Percentiles rank a stretch among this genome's conserved stretches.
Evolutionary conservation across 1,140 invertebrate genomes (phyloP).

Genomic region (Ceratoteleas bidentatus): DNA sequence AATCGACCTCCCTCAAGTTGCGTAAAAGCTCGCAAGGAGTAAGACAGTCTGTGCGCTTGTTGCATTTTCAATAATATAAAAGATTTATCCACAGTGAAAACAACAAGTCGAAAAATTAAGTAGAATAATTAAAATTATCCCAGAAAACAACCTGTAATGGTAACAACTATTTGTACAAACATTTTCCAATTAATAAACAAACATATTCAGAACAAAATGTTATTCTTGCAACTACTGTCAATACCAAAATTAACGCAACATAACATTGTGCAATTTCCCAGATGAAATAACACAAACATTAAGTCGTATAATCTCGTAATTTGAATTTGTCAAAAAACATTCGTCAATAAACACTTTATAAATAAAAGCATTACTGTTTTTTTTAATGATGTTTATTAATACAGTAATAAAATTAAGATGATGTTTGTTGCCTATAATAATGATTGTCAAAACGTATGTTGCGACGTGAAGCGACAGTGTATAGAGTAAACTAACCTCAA

Average conservation of each 20-base stretch:
- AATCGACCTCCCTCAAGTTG: slow-evolving; percentile 63
- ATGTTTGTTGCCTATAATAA: no score
- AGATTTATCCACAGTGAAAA: no score
- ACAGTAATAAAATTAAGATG: no score
- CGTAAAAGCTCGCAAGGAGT: slow-evolving; percentile 73
- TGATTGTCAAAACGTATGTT: neutral
- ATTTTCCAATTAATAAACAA: neutral
- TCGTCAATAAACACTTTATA: neutral
- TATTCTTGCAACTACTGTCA: neutral
- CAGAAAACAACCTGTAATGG: no score
- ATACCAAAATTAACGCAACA: neutral
- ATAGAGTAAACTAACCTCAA: neutral
- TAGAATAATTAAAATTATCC: no score
- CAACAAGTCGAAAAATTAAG: no score
- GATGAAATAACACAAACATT: no score
- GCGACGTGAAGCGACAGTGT: neutral
- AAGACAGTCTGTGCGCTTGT: slow-evolving; percentile 73
- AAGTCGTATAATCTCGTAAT: neutral
- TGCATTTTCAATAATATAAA: slow-evolving; percentile 58
- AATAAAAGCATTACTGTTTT: neutral
- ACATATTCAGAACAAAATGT: neutral
- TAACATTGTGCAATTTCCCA: neutral
- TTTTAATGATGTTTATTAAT: no score
- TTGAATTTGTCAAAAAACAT: neutral
- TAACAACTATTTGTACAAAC: no score